Conservation (phyloP, 2,797 vertebrate genomes). For the Thaleichthys pacificus region DNA sequence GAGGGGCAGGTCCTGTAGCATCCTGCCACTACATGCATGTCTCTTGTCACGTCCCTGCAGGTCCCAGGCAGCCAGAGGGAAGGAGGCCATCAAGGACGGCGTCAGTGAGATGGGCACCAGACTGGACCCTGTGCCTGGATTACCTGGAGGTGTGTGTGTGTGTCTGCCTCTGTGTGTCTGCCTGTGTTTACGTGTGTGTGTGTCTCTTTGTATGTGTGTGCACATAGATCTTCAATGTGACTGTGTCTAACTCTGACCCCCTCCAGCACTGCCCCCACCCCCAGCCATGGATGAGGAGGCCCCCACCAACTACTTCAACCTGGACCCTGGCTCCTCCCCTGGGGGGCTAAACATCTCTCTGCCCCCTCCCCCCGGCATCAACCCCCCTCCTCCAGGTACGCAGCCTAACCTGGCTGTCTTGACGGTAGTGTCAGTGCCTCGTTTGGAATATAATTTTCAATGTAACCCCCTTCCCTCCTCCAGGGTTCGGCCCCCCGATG, state of each 20-base stretch:
- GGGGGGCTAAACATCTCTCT: conserved; percentile 91
- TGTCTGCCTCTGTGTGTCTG: neutral
- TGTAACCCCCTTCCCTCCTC: neutral
- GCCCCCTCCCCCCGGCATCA: conserved; percentile 93
- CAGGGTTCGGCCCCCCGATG: conserved; percentile 92
- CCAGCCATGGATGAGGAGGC: conserved; percentile 89
- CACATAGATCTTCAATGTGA: neutral
- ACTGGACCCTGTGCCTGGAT: conserved; percentile 94
- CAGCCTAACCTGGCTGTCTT: conserved; percentile 10
- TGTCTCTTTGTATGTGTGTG: neutral
- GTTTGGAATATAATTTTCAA: no score
- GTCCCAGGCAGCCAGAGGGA: conserved; percentile 95
- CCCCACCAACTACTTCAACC: conserved; percentile 96
- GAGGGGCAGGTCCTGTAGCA: no score
- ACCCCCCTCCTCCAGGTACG: conserved; percentile 91
- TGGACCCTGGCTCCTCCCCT: conserved; percentile 86
- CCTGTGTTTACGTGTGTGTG: conserved; percentile 48
- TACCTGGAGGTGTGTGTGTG: conserved; percentile 86
- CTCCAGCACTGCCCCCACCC: conserved; percentile 89
- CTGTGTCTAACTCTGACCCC: neutral
- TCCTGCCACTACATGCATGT: no score
- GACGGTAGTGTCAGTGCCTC: no score
- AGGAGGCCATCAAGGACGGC: conserved; percentile 91
- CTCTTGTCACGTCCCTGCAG: conserved; percentile 59
- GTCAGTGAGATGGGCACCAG: conserved; percentile 91